These are phyloP conservation scores for Sebastes hubbsi DNA, from an alignment of 2,797 vertebrate genomes.

Conservation along the genomic window DNA sequence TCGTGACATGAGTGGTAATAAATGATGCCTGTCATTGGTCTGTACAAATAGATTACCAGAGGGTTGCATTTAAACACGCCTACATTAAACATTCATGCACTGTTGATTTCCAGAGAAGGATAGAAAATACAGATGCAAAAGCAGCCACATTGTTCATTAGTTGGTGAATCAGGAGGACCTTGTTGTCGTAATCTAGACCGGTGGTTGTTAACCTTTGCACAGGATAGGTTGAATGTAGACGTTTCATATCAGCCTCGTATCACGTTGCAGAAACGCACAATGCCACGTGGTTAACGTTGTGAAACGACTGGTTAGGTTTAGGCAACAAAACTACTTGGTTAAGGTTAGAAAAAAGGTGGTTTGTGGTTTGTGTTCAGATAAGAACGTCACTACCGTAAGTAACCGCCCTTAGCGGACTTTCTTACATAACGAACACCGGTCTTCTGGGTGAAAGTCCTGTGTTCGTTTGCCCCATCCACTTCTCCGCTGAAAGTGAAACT, in stretches of 20 bases:
- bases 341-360: no score
- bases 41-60: not conserved
- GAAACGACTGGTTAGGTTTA: no score
- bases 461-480: no score
- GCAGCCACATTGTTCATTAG: not conserved
- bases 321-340: no score
- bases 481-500: fast-evolving
- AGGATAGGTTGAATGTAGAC: no score
- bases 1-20: not conserved
- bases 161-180: not conserved
- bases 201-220: not conserved
- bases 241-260: fast-evolving
- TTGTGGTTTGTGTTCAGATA: no score
- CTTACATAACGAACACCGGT: no score
- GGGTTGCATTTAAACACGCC: not conserved
- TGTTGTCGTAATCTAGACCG: not conserved
- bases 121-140: not conserved
- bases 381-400: no score
- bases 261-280: no score
- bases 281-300: no score
- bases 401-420: no score
- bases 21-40: constrained; percentile 1
- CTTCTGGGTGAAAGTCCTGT: no score
- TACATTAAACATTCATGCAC: not conserved
- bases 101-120: not conserved